Base-by-base conservation (phyloP, 2,888 invertebrate genomes). In the Drosophila macrospina region DNA sequence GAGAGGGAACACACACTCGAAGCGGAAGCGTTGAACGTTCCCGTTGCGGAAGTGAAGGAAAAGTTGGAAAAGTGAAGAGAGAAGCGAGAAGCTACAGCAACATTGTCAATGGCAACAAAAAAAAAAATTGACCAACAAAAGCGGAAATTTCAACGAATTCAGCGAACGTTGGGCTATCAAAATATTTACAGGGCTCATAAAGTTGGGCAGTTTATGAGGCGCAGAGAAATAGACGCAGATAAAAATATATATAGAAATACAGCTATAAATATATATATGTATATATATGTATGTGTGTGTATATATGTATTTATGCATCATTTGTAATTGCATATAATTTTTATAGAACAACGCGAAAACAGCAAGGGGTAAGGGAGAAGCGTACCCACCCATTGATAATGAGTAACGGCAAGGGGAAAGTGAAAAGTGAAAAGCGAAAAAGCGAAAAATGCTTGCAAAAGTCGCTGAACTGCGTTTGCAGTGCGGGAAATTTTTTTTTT, bases 291-390 rank as follows among this genome's bases (percentile, higher is more conserved):
- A 39, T 16, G n/a, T n/a, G n/a, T 20, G 3, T 20, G 3, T 20
- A 20, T 20, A 20, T 36, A 36, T 42, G 30, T n/a, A 39, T 16
- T 60, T 41, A 45, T 61, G 52, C 54, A 28, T 32, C 52, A 41
- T 69, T 68, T 74, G 56, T 88, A 86, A 88, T 86, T 86, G 86
- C 86, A 73, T 72, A 81, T 86, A 83, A 88, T 88, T 88, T 88
- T 86, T 83, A 83, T 80, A 67, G 69, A 77, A 78, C 74, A 87
- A 67, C 55, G 50, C 47, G 20, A 69, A 73, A 71, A 45, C 78
- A 78, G 86, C 83, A 86, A 83, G 86, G 86, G 81, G 86, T 84
- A 84, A 85, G 34, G 36, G 20, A 36, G 15, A 54, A 32, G 45
- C 30, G 79, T 20, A 64, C 82, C 80, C 81, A 63, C 78, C 86